phyloP scores from a whole-genome alignment of 2,113 vertebrate genomes.

The Haemorhous mexicanus region DNA sequence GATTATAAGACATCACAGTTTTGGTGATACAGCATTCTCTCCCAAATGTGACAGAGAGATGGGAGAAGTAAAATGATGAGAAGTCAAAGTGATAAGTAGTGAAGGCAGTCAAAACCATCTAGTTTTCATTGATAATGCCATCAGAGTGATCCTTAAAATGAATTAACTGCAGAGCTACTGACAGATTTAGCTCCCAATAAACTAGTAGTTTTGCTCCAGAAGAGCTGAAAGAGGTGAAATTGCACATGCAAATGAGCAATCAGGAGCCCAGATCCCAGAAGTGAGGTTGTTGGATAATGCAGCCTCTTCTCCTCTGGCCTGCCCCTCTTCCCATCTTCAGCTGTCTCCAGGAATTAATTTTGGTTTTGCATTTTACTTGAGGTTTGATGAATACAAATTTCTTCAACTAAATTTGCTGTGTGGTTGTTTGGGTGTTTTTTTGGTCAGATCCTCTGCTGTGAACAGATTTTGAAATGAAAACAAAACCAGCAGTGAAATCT shows the following conservation, averaged over 20 bases:
- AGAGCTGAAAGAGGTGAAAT: background rate
- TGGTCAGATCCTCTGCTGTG: background rate
- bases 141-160: background rate
- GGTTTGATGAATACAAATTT: background rate
- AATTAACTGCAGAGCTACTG: background rate
- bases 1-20: background rate
- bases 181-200: background rate
- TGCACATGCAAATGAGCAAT: background rate
- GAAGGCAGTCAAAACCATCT: background rate
- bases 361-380: background rate
- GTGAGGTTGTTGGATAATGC: background rate
- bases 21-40: background rate
- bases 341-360: background rate
- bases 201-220: background rate
- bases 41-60: background rate
- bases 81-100: background rate
- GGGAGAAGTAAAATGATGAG: background rate
- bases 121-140: background rate
- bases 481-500: background rate
- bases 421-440: background rate
- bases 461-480: conserved; percentile 1
- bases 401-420: background rate
- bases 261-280: background rate
- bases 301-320: background rate
- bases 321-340: background rate